phyloP scores from a whole-genome alignment of 2,888 invertebrate genomes.

The Caenorhabditis drosophilae region DNA sequence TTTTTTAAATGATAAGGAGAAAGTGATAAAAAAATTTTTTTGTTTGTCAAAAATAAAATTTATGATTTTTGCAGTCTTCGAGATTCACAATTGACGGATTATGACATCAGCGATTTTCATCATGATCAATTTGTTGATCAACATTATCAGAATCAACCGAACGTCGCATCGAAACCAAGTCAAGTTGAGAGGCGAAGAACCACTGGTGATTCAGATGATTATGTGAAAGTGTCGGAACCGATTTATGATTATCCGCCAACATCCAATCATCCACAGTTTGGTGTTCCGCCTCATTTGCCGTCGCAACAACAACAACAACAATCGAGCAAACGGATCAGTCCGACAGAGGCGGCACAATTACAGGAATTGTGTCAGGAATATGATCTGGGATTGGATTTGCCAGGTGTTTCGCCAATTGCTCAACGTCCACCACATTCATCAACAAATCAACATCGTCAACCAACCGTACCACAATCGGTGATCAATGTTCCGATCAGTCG shows the following conservation, averaged over 20 bases:
- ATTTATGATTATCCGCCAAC: constrained; percentile 45
- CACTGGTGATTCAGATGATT: constrained; percentile 52
- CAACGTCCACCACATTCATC: constrained; percentile 11
- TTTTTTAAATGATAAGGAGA: too few relatives aligned
- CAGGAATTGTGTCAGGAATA: constrained; percentile 50
- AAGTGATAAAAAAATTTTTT: too few relatives aligned
- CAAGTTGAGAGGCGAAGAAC: constrained; percentile 26
- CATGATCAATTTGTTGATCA: too few relatives aligned
- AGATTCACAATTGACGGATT: constrained; percentile 50
- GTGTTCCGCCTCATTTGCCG: too few relatives aligned
- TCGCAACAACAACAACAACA: not conserved
- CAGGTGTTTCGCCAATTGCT: constrained; percentile 23
- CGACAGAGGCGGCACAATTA: constrained; percentile 46
- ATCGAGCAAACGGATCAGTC: constrained; percentile 33
- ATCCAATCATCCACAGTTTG: too few relatives aligned
- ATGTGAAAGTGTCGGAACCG: constrained; percentile 49
- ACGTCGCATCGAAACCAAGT: constrained; percentile 21
- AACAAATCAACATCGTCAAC: not conserved
- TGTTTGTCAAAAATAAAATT: too few relatives aligned
- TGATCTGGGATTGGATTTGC: constrained; percentile 48
- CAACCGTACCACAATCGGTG: constrained; percentile 14
- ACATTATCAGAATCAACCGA: constrained; percentile 30
- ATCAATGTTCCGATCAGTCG: constrained; percentile 31
- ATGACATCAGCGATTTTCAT: constrained; percentile 51
- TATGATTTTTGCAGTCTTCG: too few relatives aligned